Evolutionary conservation across 2,797 vertebrate species (phyloP).

Genomic region (Enteromius treurensis): DNA sequence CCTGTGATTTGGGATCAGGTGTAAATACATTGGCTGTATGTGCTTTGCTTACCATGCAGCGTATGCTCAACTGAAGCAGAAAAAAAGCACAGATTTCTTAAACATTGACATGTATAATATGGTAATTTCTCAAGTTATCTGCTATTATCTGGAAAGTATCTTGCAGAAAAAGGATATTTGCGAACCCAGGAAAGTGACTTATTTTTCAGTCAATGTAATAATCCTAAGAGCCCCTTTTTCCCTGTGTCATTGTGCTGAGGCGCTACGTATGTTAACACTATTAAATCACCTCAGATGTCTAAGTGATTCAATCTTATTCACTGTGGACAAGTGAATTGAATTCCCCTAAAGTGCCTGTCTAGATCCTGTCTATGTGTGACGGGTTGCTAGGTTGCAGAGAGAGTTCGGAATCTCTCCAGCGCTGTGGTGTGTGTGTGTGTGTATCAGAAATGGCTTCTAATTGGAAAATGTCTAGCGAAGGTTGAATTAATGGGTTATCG

Average conservation of each 20-base stretch:
- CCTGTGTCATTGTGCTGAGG: constrained; percentile 68
- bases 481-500: constrained; percentile 38
- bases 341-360: constrained; percentile 82
- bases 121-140: constrained; percentile 70
- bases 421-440: constrained; percentile 65
- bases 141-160: constrained; percentile 74
- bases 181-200: constrained; percentile 71
- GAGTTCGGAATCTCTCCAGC: constrained; percentile 72
- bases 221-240: constrained; percentile 67
- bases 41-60: neutral
- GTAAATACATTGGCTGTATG: neutral
- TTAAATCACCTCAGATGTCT: constrained; percentile 82
- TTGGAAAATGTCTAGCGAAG: constrained; percentile 10
- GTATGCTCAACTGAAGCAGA: neutral
- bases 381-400: constrained; percentile 71
- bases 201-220: constrained; percentile 76
- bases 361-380: constrained; percentile 79
- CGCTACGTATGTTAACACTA: constrained; percentile 76
- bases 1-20: constrained; percentile 20
- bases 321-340: constrained; percentile 78
- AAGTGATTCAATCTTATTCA: constrained; percentile 80
- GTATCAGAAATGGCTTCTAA: constrained; percentile 39
- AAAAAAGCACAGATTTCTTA: neutral
- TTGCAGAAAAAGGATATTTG: constrained; percentile 70
- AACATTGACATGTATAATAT: constrained; percentile 33